These are phyloP conservation scores for Sycophaga agraensis DNA, from an alignment of 1,140 invertebrate species.

Conservation along the genomic window DNA sequence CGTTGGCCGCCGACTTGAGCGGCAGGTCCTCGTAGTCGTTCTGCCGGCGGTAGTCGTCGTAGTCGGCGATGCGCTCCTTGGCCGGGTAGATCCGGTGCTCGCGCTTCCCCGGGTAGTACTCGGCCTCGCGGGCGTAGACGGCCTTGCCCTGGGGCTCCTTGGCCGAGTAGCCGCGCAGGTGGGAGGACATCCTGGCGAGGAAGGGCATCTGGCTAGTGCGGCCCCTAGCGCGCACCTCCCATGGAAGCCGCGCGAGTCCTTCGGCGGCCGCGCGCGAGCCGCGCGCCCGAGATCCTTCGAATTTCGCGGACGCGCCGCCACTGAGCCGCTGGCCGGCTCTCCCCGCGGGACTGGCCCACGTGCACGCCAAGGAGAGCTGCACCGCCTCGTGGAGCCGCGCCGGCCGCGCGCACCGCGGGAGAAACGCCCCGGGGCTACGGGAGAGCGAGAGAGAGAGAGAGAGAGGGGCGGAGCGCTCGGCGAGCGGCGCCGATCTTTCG, in stretches of 20 bases:
- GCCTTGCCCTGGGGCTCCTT: constrained; percentile 31
- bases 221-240: too few relatives aligned
- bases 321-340: background rate
- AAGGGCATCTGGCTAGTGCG: constrained; percentile 31
- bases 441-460: background rate
- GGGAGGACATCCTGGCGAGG: constrained; percentile 43
- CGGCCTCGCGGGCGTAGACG: constrained; percentile 24
- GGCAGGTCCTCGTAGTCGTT: background rate
- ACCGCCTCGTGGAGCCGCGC: constrained; percentile 20
- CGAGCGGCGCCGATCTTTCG: too few relatives aligned
- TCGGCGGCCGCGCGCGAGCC: too few relatives aligned
- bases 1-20: background rate
- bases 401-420: constrained; percentile 9
- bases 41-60: background rate
- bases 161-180: constrained; percentile 35
- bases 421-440: background rate
- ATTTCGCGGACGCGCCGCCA: constrained; percentile 27
- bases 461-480: background rate
- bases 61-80: background rate
- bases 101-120: constrained; percentile 25
- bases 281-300: constrained; percentile 22
- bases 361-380: constrained; percentile 19
- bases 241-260: too few relatives aligned
- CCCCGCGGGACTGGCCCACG: constrained; percentile 8
- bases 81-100: background rate